A percentile compares a stretch with the other conserved stretches of the same genome.
Conservation (phyloP, 2,797 vertebrate species). For the Hemitrygon akajei region DNA sequence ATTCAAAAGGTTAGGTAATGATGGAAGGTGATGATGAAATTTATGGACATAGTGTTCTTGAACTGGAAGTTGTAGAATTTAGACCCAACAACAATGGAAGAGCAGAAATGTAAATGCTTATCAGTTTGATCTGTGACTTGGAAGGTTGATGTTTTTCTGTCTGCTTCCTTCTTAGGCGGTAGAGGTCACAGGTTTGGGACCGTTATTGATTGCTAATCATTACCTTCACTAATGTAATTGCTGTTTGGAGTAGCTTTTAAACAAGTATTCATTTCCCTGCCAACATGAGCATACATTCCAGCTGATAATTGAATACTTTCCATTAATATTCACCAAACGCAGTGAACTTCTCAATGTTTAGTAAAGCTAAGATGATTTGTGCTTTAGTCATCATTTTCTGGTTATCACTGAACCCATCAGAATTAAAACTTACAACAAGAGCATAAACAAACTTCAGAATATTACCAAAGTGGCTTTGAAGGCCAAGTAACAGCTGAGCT, state of each 20-base stretch:
- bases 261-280: neutral
- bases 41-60: no score
- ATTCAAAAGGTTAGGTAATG: no score
- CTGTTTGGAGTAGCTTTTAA: neutral
- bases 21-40: no score
- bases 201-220: no score
- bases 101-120: no score
- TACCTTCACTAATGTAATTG: neutral
- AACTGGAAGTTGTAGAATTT: no score
- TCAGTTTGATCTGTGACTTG: no score
- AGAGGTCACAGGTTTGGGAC: no score
- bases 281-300: neutral
- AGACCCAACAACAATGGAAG: no score
- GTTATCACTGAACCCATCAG: neutral
- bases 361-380: neutral
- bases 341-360: neutral
- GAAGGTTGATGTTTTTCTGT: no score
- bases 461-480: neutral
- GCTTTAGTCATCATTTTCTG: neutral
- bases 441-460: neutral
- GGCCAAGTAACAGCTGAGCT: neutral
- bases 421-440: neutral
- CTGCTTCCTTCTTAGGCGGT: no score
- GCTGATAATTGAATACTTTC: neutral
- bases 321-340: neutral